Conservation (phyloP, 2,113 vertebrate genomes). For the Taxidea taxus region DNA sequence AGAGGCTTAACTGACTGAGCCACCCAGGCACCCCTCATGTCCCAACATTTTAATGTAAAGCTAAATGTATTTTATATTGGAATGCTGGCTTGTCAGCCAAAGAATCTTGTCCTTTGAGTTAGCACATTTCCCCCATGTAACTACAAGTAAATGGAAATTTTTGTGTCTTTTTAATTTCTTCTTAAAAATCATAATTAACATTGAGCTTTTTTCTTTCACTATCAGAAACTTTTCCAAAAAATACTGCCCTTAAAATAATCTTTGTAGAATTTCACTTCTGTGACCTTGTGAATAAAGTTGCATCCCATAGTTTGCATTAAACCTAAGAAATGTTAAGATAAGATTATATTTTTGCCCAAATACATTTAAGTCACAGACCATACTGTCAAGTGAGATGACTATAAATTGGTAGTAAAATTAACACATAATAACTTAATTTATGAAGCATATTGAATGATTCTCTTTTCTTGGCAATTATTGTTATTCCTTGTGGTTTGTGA, state of each 20-base stretch:
- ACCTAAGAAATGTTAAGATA: neutral
- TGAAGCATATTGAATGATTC: neutral
- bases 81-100: constrained; percentile 7
- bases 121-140: neutral
- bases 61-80: neutral
- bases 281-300: neutral
- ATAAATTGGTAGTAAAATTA: neutral
- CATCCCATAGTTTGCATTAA: neutral
- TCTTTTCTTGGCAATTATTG: neutral
- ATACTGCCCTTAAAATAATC: neutral
- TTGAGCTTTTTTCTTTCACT: neutral
- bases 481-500: neutral
- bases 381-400: neutral
- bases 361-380: neutral
- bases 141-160: neutral
- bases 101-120: neutral
- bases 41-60: constrained; percentile 38
- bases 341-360: neutral
- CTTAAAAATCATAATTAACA: neutral
- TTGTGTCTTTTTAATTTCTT: neutral
- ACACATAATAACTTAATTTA: neutral
- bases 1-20: neutral
- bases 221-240: neutral
- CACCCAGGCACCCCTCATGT: neutral
- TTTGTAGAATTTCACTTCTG: neutral